Percentiles rank a stretch among this genome's conserved stretches.
These are phyloP conservation scores for Strigamia crassipes DNA, from an alignment of 2,888 invertebrate species.

Conservation along the genomic window DNA sequence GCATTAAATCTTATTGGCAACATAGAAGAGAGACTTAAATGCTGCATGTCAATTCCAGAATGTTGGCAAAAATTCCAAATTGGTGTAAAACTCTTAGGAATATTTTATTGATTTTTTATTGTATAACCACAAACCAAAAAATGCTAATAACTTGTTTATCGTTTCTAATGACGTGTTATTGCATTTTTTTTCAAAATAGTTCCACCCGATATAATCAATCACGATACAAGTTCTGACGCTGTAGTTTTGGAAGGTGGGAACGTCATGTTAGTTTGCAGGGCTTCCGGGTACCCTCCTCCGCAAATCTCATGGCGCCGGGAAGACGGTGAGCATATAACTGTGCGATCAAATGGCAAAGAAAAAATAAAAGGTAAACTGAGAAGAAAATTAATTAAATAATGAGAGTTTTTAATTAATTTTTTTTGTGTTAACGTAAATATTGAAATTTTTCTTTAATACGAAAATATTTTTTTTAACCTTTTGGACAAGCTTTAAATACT, in stretches of 20 bases:
- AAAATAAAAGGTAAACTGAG: conserved; percentile 44
- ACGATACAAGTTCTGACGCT: conserved; percentile 73
- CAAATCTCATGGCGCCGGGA: conserved; percentile 82
- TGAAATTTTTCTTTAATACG: not conserved
- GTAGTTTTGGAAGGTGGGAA: conserved; percentile 86
- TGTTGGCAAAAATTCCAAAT: not conserved
- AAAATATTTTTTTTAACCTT: too few species aligned
- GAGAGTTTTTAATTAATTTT: not conserved
- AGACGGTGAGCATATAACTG: conserved; percentile 77
- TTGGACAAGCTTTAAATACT: too few species aligned
- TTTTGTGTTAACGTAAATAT: not conserved
- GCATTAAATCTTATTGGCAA: conserved; percentile 26
- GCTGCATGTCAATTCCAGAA: conserved; percentile 24
- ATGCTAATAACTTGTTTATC: too few species aligned
- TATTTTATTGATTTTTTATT: not conserved
- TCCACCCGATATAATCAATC: conserved; percentile 82
- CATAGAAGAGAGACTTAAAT: conserved; percentile 18
- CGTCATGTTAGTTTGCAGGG: conserved; percentile 81
- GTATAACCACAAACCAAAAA: not conserved
- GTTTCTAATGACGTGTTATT: not conserved
- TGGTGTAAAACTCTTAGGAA: not conserved
- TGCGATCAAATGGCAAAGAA: conserved; percentile 64
- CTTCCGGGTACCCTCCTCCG: conserved; percentile 79
- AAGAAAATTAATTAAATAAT: not conserved
- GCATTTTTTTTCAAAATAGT: conserved; percentile 58